A percentile compares a stretch with the other conserved stretches of the same genome.
Evolutionary conservation across 1,140 invertebrate genomes (phyloP).

Genomic region (Drosophila lowei): DNA sequence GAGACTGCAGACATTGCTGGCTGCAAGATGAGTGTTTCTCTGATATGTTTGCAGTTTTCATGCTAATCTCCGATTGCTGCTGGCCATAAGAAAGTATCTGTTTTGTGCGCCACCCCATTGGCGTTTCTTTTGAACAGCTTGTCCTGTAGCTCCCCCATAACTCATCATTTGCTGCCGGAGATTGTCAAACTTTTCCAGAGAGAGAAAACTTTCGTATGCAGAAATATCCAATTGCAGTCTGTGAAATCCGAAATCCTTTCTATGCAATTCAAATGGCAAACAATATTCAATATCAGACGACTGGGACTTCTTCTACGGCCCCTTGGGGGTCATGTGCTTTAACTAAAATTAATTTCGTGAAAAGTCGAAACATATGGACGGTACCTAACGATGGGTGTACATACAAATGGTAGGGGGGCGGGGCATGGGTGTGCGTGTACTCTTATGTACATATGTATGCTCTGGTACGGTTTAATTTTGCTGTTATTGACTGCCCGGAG

Average conservation of each 20-base stretch:
- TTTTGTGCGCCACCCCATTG: conserved; percentile 30
- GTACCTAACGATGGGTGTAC: background rate
- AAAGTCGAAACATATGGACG: conserved; percentile 29
- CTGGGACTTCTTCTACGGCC: conserved; percentile 7
- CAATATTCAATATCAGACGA: conserved; percentile 30
- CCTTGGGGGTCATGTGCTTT: conserved; percentile 34
- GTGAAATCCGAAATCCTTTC: conserved; percentile 33
- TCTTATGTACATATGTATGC: conserved; percentile 37
- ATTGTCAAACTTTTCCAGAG: conserved; percentile 44
- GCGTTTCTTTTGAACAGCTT: conserved; percentile 3
- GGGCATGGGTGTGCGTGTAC: conserved; percentile 15
- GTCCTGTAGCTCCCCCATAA: conserved; percentile 14
- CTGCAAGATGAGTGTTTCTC: background rate
- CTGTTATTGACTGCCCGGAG: conserved; percentile 72
- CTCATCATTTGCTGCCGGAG: conserved; percentile 38
- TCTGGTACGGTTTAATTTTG: conserved; percentile 74
- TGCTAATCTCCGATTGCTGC: conserved; percentile 13
- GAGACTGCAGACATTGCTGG: no score
- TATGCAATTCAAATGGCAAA: conserved; percentile 50
- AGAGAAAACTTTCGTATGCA: conserved; percentile 36
- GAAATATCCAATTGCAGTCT: conserved; percentile 44
- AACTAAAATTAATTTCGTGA: conserved; percentile 48
- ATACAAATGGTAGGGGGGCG: conserved; percentile 8
- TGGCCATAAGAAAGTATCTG: conserved; percentile 37
- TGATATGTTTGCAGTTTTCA: background rate